phyloP scores from a whole-genome alignment of 2,888 invertebrate species.

The Tridacna gigas region DNA sequence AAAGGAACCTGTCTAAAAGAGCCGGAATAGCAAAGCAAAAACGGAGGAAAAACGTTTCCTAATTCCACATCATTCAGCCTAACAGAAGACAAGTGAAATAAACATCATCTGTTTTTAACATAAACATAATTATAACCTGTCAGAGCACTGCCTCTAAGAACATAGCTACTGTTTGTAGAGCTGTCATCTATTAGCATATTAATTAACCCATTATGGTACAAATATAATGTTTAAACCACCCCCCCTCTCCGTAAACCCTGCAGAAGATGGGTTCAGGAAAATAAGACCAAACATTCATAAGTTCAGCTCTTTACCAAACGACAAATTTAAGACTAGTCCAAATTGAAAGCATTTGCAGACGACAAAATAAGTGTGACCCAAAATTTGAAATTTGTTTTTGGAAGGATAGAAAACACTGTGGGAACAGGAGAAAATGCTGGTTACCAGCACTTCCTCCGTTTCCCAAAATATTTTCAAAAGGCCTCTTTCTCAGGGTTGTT shows the following conservation, averaged over 20 bases:
- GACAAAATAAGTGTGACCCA: too few relatives aligned
- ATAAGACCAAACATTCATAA: too few relatives aligned
- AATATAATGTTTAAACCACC: neutral
- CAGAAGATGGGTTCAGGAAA: neutral
- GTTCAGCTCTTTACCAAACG: too few relatives aligned
- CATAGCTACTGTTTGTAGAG: neutral
- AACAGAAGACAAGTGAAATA: slow-evolving; percentile 5
- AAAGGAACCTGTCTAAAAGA: too few relatives aligned
- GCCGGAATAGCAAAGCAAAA: neutral
- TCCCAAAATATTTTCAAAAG: too few relatives aligned
- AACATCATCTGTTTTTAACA: slow-evolving; percentile 2
- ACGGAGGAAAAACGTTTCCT: neutral
- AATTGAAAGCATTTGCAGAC: too few relatives aligned
- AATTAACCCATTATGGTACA: neutral
- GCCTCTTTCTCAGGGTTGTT: too few relatives aligned
- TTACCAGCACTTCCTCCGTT: too few relatives aligned
- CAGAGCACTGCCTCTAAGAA: neutral
- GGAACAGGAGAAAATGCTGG: neutral
- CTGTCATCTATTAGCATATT: neutral
- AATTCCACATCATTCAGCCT: neutral
- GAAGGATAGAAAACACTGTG: too few relatives aligned
- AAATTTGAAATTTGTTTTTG: too few relatives aligned
- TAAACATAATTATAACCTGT: slow-evolving; percentile 12
- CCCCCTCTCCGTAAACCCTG: neutral
- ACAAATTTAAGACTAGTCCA: too few relatives aligned